phyloP scores from a whole-genome alignment of 2,797 vertebrate species.

The Brachyalestes nurse region DNA sequence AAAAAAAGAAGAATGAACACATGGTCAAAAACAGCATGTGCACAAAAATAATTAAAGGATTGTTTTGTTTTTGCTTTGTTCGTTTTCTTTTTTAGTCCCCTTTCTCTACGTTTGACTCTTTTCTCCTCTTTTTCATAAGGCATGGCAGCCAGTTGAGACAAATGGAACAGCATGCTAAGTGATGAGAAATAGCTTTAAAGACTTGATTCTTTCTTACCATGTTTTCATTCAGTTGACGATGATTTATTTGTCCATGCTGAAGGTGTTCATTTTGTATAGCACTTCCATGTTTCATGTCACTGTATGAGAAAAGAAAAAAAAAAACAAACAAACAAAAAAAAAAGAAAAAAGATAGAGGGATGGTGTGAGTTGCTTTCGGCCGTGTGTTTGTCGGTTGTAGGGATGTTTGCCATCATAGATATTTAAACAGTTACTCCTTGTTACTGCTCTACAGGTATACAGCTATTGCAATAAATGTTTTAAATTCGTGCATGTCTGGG shows the following conservation, averaged over 20 bases:
- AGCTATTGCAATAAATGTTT: slow-evolving; percentile 99
- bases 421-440: slow-evolving; percentile 99
- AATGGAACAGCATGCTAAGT: slow-evolving; percentile 91
- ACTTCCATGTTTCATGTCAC: slow-evolving; percentile 88
- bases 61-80: slow-evolving; percentile 61
- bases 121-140: slow-evolving; percentile 83
- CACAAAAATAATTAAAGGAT: slow-evolving; percentile 61
- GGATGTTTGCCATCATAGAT: slow-evolving; percentile 97
- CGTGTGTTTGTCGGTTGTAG: slow-evolving; percentile 96
- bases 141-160: slow-evolving; percentile 91
- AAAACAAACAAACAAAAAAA: slow-evolving; percentile 43
- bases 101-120: slow-evolving; percentile 71
- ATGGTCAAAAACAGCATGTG: slow-evolving; percentile 69
- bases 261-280: slow-evolving; percentile 90
- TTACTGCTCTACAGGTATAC: slow-evolving; percentile 98
- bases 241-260: slow-evolving; percentile 86
- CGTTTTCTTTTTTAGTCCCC: slow-evolving; percentile 69
- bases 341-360: slow-evolving; percentile 73
- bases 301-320: slow-evolving; percentile 75
- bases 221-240: slow-evolving; percentile 77
- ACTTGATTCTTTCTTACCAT: slow-evolving; percentile 84
- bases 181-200: slow-evolving; percentile 82
- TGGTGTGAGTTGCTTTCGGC: slow-evolving; percentile 95
- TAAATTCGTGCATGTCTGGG: slow-evolving; percentile 83
- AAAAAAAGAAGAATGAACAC: slow-evolving; percentile 43